phyloP scores from a whole-genome alignment of 2,113 vertebrate genomes.

The Peromyscus leucopus region DNA sequence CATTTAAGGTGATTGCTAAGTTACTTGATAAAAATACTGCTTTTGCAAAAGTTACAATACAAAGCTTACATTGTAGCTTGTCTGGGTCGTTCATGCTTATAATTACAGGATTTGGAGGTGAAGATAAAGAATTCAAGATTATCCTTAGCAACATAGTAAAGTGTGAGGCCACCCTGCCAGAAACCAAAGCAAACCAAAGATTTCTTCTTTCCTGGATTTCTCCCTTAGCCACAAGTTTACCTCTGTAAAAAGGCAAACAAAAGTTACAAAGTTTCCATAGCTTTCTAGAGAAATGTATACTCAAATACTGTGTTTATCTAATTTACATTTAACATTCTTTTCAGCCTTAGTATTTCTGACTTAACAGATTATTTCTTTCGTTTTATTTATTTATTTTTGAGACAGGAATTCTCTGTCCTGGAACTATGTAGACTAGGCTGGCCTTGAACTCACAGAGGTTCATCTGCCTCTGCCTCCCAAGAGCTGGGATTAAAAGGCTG shows the following conservation, averaged over 20 bases:
- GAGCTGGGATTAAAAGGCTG: background rate
- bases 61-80: background rate
- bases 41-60: constrained; percentile 15
- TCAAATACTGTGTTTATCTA: background rate
- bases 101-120: background rate
- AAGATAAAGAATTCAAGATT: background rate
- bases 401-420: background rate
- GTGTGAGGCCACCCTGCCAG: background rate
- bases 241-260: constrained; percentile 10
- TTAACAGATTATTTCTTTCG: background rate
- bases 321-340: constrained; percentile 39
- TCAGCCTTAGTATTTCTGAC: background rate
- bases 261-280: background rate
- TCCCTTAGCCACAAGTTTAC: background rate
- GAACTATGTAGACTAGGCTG: background rate
- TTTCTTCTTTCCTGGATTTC: background rate
- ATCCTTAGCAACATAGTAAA: background rate
- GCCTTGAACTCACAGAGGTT: background rate
- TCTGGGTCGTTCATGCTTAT: background rate
- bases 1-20: background rate
- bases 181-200: background rate
- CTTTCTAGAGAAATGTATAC: background rate
- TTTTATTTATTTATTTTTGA: background rate
- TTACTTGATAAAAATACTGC: constrained; percentile 31
- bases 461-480: background rate